These are phyloP conservation scores for Eptesicus fuscus DNA, from an alignment of 2,113 vertebrate genomes.

Conservation along the genomic window DNA sequence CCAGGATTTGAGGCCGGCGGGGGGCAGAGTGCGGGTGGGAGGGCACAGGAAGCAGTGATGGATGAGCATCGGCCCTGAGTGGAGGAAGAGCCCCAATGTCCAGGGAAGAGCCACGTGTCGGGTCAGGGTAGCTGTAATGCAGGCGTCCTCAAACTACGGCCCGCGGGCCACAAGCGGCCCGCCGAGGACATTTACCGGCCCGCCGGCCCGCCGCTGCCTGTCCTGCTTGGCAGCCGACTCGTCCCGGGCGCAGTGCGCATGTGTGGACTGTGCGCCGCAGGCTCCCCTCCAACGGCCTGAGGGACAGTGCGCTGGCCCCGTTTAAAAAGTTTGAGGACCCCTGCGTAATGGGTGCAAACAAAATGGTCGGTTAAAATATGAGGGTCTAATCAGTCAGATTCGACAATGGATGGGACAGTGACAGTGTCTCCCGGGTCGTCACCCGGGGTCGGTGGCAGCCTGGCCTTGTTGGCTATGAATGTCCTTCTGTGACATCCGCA, in stretches of 20 bases:
- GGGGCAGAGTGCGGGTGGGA: background rate
- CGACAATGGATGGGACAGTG: background rate
- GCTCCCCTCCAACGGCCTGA: too few species aligned
- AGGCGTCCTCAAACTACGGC: too few species aligned
- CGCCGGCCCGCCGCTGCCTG: too few species aligned
- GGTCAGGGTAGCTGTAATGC: background rate
- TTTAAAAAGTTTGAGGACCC: too few species aligned
- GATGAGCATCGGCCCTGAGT: background rate
- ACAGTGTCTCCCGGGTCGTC: background rate
- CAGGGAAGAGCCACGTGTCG: background rate
- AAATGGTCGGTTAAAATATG: background rate
- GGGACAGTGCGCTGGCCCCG: too few species aligned
- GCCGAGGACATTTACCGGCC: too few species aligned
- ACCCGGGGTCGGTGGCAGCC: too few species aligned
- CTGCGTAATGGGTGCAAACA: background rate
- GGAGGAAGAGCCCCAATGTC: background rate
- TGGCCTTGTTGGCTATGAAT: background rate
- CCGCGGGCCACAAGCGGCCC: too few species aligned
- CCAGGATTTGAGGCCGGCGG: background rate
- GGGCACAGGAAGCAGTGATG: background rate
- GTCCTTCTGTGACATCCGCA: background rate
- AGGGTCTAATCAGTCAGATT: background rate
- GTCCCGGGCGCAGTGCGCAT: too few species aligned
- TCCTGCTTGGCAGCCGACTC: too few species aligned
- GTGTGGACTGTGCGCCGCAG: too few species aligned